These are phyloP conservation scores for Tenthredo notha DNA, from an alignment of 2,888 invertebrate species.

Conservation along the genomic window DNA sequence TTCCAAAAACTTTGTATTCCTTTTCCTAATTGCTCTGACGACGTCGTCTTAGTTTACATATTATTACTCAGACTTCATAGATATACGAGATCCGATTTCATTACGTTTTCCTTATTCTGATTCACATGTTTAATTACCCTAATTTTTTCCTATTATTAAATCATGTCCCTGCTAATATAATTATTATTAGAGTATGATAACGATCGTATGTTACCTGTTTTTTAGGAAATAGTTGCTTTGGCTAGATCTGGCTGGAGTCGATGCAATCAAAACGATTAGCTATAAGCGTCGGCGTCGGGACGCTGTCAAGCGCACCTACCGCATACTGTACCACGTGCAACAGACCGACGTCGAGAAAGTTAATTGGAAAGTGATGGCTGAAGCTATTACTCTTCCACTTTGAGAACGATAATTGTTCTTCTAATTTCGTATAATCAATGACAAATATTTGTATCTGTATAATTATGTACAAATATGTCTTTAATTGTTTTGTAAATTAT, in stretches of 20 bases:
- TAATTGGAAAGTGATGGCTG: constrained; percentile 68
- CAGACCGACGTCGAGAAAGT: constrained; percentile 62
- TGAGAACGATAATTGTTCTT: not conserved
- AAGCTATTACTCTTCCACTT: constrained; percentile 39
- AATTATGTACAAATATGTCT: not conserved
- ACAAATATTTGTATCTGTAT: not conserved
- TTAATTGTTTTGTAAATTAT: not conserved
- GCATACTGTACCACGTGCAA: constrained; percentile 38
- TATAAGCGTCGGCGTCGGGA: constrained; percentile 52
- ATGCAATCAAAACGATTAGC: constrained; percentile 61
- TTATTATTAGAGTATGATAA: not conserved
- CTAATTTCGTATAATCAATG: not conserved
- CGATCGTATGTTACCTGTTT: not conserved
- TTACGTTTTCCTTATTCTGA: not conserved
- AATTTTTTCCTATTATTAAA: not conserved
- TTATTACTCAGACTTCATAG: not conserved
- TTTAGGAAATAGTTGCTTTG: not conserved
- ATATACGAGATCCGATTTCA: constrained; percentile 36
- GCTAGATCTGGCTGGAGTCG: not conserved
- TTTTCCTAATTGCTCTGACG: constrained; percentile 22
- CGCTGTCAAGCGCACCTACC: constrained; percentile 65
- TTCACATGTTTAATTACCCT: not conserved
- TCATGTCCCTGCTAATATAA: not conserved
- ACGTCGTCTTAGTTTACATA: constrained; percentile 7
- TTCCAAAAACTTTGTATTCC: not conserved